These are phyloP conservation scores for Caenorhabditis japonica DNA, from an alignment of 2,888 invertebrate species.

Conservation along the genomic window DNA sequence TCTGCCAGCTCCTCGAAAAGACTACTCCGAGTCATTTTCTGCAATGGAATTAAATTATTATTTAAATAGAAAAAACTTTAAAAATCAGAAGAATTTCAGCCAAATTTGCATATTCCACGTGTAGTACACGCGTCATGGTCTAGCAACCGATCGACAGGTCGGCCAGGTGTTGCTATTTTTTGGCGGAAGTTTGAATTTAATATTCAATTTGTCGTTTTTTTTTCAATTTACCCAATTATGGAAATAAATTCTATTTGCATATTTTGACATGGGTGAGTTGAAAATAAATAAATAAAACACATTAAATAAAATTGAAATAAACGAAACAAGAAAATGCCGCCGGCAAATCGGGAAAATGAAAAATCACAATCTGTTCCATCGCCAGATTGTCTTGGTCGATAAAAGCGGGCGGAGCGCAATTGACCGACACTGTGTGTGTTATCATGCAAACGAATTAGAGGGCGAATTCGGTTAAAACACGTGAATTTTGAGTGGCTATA, in stretches of 20 bases:
- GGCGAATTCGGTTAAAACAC: constrained; percentile 19
- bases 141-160: constrained; percentile 4
- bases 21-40: constrained; percentile 48
- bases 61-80: background rate
- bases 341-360: constrained; percentile 1
- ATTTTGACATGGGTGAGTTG: no score
- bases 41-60: constrained; percentile 7
- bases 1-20: constrained; percentile 61
- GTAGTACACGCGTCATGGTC: constrained; percentile 24
- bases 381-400: constrained; percentile 26
- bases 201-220: background rate
- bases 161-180: background rate
- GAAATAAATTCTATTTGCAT: background rate
- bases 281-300: background rate
- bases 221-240: background rate
- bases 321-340: background rate
- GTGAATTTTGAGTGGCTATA: constrained; percentile 16
- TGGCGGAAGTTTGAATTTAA: background rate
- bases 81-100: background rate
- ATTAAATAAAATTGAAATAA: background rate
- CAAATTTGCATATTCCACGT: constrained; percentile 26
- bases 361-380: constrained; percentile 34
- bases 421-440: background rate
- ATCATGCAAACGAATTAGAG: constrained; percentile 9
- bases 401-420: constrained; percentile 12